Evolutionary conservation across 2,797 vertebrate species (phyloP).

Genomic region (Acridotheres tristis): DNA sequence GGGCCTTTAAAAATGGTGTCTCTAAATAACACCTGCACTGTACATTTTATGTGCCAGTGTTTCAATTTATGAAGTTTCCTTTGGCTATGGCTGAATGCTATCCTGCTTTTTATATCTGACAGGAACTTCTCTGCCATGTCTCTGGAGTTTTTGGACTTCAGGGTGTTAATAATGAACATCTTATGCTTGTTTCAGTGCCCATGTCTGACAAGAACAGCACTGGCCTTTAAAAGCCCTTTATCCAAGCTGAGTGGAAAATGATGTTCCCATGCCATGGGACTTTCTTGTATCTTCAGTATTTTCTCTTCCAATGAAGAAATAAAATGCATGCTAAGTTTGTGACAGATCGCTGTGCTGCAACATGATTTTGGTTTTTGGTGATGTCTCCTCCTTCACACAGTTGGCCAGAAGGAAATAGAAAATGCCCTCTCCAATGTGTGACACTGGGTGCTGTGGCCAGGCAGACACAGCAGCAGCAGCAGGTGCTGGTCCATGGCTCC

Average conservation of each 20-base stretch:
- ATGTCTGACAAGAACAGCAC: neutral
- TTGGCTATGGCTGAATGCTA: conserved; percentile 21
- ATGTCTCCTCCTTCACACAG: rapidly evolving
- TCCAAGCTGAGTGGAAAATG: conserved; percentile 22
- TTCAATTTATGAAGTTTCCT: conserved; percentile 50
- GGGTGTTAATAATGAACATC: conserved; percentile 51
- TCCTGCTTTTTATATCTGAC: conserved; percentile 8
- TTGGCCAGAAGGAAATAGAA: neutral
- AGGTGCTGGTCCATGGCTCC: too few relatives aligned
- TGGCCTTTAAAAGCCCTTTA: conserved; percentile 30
- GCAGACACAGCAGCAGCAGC: neutral
- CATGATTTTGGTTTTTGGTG: neutral
- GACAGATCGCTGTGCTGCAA: neutral
- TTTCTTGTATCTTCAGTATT: neutral
- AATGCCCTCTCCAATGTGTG: rapidly evolving
- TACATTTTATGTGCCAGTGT: conserved; percentile 29
- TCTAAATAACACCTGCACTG: conserved; percentile 51
- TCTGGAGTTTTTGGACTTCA: conserved; percentile 19
- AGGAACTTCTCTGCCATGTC: neutral
- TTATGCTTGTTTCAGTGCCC: conserved; percentile 3
- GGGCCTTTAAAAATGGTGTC: conserved; percentile 1
- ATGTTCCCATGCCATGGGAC: neutral
- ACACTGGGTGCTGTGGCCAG: neutral
- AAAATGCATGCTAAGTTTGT: neutral
- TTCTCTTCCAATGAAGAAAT: neutral